Conservation (phyloP, 2,888 invertebrate species). For the Agrenia bidenticulata region DNA sequence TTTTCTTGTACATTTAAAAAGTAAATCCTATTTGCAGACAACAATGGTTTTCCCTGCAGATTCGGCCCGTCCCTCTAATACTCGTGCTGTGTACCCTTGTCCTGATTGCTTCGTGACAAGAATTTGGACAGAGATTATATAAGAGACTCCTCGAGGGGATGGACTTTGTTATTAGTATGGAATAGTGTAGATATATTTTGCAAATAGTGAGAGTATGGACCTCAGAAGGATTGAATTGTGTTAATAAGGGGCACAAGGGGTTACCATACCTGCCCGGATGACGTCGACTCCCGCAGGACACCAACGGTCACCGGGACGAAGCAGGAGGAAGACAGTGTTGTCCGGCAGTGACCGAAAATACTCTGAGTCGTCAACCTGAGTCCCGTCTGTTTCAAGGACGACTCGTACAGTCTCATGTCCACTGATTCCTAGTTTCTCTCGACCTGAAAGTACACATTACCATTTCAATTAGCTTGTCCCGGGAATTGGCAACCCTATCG, state of each 20-base stretch:
- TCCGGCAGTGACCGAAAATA: slow-evolving; percentile 85
- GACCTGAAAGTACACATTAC: slow-evolving; percentile 62
- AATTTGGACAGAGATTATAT: too few relatives aligned
- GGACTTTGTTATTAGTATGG: too few relatives aligned
- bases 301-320: slow-evolving; percentile 89
- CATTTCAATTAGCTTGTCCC: too few relatives aligned
- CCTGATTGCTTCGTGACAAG: not conserved
- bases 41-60: too few relatives aligned
- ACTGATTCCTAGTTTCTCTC: slow-evolving; percentile 85
- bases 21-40: too few relatives aligned
- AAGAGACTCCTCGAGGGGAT: too few relatives aligned
- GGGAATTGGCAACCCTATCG: too few relatives aligned
- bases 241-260: not conserved
- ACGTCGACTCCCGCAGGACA: slow-evolving; percentile 91
- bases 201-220: too few relatives aligned
- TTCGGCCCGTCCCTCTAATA: too few relatives aligned
- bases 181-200: too few relatives aligned
- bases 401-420: slow-evolving; percentile 83
- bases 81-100: not conserved
- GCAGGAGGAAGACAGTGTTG: slow-evolving; percentile 83
- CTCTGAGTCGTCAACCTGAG: slow-evolving; percentile 65
- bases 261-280: slow-evolving; percentile 79
- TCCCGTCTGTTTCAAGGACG: slow-evolving; percentile 93
- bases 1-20: too few relatives aligned
- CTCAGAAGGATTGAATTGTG: not conserved